phyloP scores from a whole-genome alignment of 92 coral and sea anemone genomes.

The Umimayanthus kanabou region DNA sequence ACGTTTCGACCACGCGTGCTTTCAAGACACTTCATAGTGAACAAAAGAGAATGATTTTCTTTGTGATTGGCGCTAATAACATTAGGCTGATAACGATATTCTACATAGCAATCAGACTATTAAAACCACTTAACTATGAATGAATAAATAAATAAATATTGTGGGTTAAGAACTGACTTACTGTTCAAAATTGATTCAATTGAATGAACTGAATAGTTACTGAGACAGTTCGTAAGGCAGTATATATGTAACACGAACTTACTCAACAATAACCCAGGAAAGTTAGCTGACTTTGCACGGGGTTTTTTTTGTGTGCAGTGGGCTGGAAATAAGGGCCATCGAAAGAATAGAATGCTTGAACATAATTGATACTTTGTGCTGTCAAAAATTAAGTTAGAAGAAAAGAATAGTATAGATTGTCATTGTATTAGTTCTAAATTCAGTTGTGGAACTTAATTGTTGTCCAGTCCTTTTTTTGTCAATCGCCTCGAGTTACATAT shows the following conservation, averaged over 20 bases:
- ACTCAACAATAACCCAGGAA: no score
- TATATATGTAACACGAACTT: no score
- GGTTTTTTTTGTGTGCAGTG: neutral
- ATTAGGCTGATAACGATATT: constrained; percentile 14
- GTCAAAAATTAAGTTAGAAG: neutral
- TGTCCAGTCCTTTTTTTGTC: neutral
- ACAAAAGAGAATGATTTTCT: constrained; percentile 23
- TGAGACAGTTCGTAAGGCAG: neutral
- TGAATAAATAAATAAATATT: neutral
- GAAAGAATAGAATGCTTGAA: neutral
- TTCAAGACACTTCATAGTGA: neutral
- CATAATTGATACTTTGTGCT: constrained; percentile 25
- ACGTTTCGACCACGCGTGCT: constrained; percentile 17
- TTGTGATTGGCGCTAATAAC: constrained; percentile 24
- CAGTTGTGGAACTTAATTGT: neutral
- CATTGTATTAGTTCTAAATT: neutral
- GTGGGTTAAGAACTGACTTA: neutral
- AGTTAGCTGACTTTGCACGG: neutral
- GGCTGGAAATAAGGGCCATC: constrained; percentile 3
- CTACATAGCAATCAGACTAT: constrained; percentile 7
- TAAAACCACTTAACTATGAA: neutral
- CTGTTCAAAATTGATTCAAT: neutral
- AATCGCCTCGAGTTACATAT: neutral
- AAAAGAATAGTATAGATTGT: neutral
- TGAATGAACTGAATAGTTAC: neutral